These are phyloP conservation scores for Hylaea fasciaria DNA, from an alignment of 2,888 invertebrate species.

Conservation along the genomic window DNA sequence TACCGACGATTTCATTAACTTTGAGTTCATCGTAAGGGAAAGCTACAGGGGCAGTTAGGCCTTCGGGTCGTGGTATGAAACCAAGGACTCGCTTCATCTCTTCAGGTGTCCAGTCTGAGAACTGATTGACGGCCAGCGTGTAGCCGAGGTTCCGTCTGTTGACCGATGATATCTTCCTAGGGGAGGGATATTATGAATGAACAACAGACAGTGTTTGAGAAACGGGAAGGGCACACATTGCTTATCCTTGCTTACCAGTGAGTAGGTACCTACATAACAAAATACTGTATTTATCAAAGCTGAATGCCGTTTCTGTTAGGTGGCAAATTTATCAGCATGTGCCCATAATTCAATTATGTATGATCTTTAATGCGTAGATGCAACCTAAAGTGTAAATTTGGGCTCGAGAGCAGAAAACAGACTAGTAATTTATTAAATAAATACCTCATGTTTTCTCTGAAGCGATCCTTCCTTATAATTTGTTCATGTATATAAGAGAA, in stretches of 20 bases:
- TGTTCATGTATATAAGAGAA: constrained; percentile 56
- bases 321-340: no score
- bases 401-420: neutral
- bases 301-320: no score
- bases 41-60: constrained; percentile 53
- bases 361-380: neutral
- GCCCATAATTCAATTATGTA: no score
- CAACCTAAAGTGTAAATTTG: neutral
- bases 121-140: constrained; percentile 63
- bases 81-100: constrained; percentile 60
- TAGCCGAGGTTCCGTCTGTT: constrained; percentile 60
- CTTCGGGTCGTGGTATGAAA: constrained; percentile 44
- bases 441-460: constrained; percentile 53
- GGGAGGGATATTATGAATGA: neutral
- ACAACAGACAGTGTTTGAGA: no score
- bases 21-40: constrained; percentile 60
- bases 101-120: constrained; percentile 62
- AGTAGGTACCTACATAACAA: no score
- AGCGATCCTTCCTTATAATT: constrained; percentile 52
- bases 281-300: no score
- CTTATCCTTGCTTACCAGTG: no score
- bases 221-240: no score
- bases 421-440: neutral
- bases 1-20: constrained; percentile 42
- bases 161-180: constrained; percentile 54